Conservation (phyloP, 2,113 vertebrate species). For the Atlantisia rogersi region DNA sequence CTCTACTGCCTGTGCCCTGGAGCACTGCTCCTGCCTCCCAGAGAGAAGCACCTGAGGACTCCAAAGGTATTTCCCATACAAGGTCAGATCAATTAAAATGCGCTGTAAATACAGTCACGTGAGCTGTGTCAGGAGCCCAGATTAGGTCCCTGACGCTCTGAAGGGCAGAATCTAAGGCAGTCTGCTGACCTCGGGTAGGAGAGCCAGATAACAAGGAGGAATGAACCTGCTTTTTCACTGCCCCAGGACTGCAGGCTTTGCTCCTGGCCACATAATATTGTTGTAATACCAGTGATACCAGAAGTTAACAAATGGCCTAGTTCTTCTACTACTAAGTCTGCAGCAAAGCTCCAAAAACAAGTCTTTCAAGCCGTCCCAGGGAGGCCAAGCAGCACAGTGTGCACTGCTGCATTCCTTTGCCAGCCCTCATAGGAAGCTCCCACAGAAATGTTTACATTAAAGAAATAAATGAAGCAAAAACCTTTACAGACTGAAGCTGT, state of each 20-base stretch:
- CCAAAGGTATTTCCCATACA: conserved; percentile 30
- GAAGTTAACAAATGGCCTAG: not conserved
- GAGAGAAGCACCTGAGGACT: not conserved
- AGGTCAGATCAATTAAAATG: conserved; percentile 55
- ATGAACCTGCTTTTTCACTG: not conserved
- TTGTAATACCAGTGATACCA: not conserved
- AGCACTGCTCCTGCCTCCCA: not conserved
- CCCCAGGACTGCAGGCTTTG: not conserved
- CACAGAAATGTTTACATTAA: not conserved
- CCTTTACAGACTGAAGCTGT: not conserved
- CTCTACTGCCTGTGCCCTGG: not conserved
- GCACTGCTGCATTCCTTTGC: not conserved
- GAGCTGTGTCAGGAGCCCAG: not conserved
- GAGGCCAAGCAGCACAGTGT: not conserved
- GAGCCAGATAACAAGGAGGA: not conserved
- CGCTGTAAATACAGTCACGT: not conserved
- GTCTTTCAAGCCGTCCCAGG: not conserved
- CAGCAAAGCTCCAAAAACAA: not conserved
- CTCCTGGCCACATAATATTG: not conserved
- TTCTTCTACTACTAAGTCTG: not conserved
- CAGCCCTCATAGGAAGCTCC: not conserved
- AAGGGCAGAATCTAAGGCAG: not conserved
- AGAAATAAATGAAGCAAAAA: not conserved
- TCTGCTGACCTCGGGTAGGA: not conserved
- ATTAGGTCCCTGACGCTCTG: not conserved